Evolutionary conservation across 2,113 vertebrate species (phyloP).

Genomic region (Panthera leo): DNA sequence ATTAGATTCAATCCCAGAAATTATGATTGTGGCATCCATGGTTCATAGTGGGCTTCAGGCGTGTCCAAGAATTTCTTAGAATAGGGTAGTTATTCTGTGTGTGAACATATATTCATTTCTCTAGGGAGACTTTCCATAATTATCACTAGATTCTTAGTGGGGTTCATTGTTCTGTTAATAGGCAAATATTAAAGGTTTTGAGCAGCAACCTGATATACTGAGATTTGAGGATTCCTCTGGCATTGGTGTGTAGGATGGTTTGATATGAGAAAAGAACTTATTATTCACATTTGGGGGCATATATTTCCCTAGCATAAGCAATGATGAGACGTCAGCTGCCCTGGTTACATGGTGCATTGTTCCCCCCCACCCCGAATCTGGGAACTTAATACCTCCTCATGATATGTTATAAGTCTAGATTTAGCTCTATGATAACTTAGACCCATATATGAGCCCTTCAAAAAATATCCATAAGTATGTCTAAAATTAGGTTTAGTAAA

Average conservation of each 20-base stretch:
- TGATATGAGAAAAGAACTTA: background rate
- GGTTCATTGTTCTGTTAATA: background rate
- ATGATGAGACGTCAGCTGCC: background rate
- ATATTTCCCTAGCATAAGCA: background rate
- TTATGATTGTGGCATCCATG: background rate
- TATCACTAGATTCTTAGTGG: background rate
- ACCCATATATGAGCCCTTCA: background rate
- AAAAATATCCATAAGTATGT: background rate
- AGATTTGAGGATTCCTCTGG: background rate
- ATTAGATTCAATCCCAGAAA: background rate
- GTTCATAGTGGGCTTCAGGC: background rate
- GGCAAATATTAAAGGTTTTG: background rate
- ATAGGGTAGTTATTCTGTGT: background rate
- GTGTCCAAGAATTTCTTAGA: constrained; percentile 19
- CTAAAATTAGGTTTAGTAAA: background rate
- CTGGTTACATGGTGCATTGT: background rate
- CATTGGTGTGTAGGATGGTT: background rate
- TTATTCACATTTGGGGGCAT: background rate
- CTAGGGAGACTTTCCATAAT: background rate
- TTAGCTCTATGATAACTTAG: background rate
- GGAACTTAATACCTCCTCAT: background rate
- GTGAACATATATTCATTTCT: background rate
- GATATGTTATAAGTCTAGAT: background rate
- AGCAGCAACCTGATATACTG: background rate
- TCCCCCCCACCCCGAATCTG: background rate